These are phyloP conservation scores for Atlantisia rogersi DNA, from an alignment of 2,113 vertebrate genomes.

Conservation along the genomic window DNA sequence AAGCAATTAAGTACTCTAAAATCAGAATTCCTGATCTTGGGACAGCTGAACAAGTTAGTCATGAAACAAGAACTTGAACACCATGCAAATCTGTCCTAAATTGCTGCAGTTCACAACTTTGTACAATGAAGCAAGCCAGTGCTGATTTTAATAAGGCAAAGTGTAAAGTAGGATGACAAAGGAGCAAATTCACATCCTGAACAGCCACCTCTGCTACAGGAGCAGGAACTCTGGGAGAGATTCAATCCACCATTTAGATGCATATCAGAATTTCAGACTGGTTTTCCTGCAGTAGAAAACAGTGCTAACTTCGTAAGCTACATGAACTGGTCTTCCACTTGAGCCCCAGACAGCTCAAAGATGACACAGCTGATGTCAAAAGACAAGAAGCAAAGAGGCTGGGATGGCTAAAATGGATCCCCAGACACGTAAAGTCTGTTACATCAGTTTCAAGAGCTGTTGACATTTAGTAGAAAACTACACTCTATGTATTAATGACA, in stretches of 20 bases:
- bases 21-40: neutral
- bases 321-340: neutral
- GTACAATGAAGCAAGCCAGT: neutral
- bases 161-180: neutral
- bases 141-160: neutral
- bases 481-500: neutral
- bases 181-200: neutral
- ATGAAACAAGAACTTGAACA: neutral
- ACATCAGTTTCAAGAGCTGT: neutral
- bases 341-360: neutral
- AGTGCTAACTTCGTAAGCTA: neutral
- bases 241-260: neutral
- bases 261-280: neutral
- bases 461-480: neutral
- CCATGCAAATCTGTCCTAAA: conserved; percentile 1
- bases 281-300: conserved; percentile 2
- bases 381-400: neutral
- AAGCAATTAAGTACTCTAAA: too few relatives aligned
- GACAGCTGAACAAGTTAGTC: conserved; percentile 10
- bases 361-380: neutral
- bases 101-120: neutral
- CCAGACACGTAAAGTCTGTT: neutral
- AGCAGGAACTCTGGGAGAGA: neutral
- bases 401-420: neutral
- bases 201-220: neutral